A percentile compares a stretch with the other conserved stretches of the same genome.
Evolutionary conservation across 2,888 invertebrate species (phyloP).

Genomic region (Drosophila infuscata): DNA sequence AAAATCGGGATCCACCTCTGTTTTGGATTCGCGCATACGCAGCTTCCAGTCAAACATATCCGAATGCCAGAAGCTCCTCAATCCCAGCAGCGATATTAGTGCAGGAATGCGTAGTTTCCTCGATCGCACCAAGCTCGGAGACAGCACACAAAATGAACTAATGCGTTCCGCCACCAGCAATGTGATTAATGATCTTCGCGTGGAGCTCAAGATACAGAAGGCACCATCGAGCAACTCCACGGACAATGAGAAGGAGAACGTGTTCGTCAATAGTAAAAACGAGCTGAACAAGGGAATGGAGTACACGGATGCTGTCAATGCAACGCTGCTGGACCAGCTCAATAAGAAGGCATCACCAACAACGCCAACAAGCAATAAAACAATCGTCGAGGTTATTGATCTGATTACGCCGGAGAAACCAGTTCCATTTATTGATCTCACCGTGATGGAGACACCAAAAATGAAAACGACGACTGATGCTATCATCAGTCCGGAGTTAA

Average conservation of each 20-base stretch:
- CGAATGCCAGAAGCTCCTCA: constrained; percentile 94
- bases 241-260: constrained; percentile 84
- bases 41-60: constrained; percentile 94
- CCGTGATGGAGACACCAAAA: constrained; percentile 75
- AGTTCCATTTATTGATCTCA: constrained; percentile 80
- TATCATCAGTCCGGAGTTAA: constrained; percentile 65
- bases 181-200: constrained; percentile 82
- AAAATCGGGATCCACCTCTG: constrained; percentile 93
- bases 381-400: constrained; percentile 84
- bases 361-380: constrained; percentile 77
- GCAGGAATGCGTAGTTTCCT: constrained; percentile 90
- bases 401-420: constrained; percentile 83
- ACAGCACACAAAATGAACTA: constrained; percentile 68
- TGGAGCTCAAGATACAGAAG: constrained; percentile 83
- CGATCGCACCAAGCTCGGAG: constrained; percentile 84
- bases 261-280: constrained; percentile 84
- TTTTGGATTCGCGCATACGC: constrained; percentile 93
- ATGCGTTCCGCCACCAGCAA: constrained; percentile 78
- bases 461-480: constrained; percentile 70
- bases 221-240: constrained; percentile 76
- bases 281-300: constrained; percentile 84
- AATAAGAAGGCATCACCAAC: constrained; percentile 72
- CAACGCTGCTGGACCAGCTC: constrained; percentile 81
- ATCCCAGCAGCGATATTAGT: constrained; percentile 90
- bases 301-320: constrained; percentile 83